Base-by-base conservation (phyloP, 1,140 invertebrate species). In the Drosophila yakuba region DNA sequence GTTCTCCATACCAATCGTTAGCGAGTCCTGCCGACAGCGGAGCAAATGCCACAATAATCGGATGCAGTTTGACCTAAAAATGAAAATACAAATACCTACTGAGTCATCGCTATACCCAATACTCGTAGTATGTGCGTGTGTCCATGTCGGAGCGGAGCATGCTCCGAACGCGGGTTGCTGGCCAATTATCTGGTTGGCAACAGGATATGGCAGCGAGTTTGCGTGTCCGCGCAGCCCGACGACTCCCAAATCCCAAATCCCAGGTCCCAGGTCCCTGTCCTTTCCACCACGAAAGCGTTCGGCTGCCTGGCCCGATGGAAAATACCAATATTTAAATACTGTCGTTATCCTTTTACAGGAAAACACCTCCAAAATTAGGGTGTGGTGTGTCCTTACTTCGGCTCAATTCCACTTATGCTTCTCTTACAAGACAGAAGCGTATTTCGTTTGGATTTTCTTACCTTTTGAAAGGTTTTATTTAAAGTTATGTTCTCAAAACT, bases 161-260 rank as follows among this genome's bases (percentile, higher is more conserved):
- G 55, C 60, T 59, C 58, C n/a, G 58, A 62, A 63, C 55, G 55
- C 32, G 60, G 54, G 38, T 28, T 44, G 55, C 60, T 60, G 56
- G 55, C 59, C 60, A 58, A 63, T 63, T 63, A 63, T 63, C 38
- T 63, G 60, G 60, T 60, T 63, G 60, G 60, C 60, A 63, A 63
- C 60, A 63, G 60, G 60, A 63, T 63, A 63, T 63, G 43, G 54
- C 60, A 60, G 36, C 12, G 57, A n/a, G 55, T 43, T 43, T 23
- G 35, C 41, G 20, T 43, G 38, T 43, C 60, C 41, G 60, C 60
- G 60, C 60, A 63, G 60, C 55, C 25, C 20, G 58, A 15, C 59
- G 36, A 28, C 52, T 58, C 8, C 25, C 7, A 4, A 32, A n/a
- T 11, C 57, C 14, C 6, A 25, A 4, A 4, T 58, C 8, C 25